Conservation (phyloP, 2,113 vertebrate species). For the Oryzias woworae region DNA sequence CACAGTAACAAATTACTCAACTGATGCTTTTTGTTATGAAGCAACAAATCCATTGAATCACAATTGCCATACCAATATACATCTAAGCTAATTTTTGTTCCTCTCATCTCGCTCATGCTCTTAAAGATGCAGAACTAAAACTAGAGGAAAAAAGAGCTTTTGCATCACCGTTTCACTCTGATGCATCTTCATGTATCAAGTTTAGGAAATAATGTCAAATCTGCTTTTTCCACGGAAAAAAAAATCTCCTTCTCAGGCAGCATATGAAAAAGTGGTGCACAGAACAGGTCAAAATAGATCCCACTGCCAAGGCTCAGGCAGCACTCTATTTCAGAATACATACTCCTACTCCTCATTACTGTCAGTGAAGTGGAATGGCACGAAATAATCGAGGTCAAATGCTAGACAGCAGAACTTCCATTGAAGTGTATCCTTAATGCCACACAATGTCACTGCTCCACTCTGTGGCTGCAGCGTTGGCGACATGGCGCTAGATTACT, state of each 20-base stretch:
- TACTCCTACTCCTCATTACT: constrained; percentile 29
- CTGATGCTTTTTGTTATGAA: background rate
- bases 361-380: constrained; percentile 22
- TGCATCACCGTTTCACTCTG: background rate
- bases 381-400: constrained; percentile 34
- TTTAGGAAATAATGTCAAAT: background rate
- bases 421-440: background rate
- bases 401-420: constrained; percentile 1
- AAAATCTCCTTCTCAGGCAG: background rate
- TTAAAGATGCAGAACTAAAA: background rate
- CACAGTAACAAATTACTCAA: constrained; percentile 6
- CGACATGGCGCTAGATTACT: constrained; percentile 2
- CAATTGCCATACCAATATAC: background rate
- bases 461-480: background rate
- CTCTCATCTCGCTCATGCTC: background rate
- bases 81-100: background rate
- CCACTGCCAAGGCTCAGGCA: constrained; percentile 27
- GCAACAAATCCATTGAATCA: constrained; percentile 6
- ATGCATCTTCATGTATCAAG: constrained; percentile 1
- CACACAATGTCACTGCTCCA: constrained; percentile 10
- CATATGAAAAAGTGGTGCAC: background rate
- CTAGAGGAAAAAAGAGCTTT: background rate
- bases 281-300: constrained; percentile 19
- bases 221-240: background rate
- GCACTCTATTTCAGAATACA: constrained; percentile 12